Conservation (phyloP, 2,888 invertebrate species). For the Trileptium ribeirensis region DNA sequence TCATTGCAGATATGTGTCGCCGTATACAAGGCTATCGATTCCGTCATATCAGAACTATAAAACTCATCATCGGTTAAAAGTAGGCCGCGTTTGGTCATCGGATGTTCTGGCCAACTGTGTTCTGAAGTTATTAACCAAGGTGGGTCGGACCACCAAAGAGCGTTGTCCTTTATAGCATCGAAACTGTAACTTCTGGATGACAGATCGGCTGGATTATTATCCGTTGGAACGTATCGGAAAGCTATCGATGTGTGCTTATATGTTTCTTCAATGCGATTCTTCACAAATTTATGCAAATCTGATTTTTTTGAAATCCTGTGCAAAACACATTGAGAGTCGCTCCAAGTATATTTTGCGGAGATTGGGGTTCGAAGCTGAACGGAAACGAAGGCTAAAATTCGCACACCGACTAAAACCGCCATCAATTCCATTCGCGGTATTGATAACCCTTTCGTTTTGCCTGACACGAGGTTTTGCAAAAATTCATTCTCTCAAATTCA, state of each 20-base stretch:
- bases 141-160: slow-evolving; percentile 41
- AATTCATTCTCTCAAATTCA: slow-evolving; percentile 27
- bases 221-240: slow-evolving; percentile 38
- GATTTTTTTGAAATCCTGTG: slow-evolving; percentile 32
- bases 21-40: background rate
- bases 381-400: slow-evolving; percentile 26
- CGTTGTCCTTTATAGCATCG: slow-evolving; percentile 18
- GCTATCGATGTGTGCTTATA: slow-evolving; percentile 20
- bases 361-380: slow-evolving; percentile 33
- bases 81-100: background rate
- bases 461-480: slow-evolving; percentile 36
- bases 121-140: slow-evolving; percentile 28
- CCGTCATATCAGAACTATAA: background rate
- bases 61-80: background rate
- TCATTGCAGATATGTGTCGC: background rate
- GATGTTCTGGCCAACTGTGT: background rate
- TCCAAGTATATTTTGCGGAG: slow-evolving; percentile 27
- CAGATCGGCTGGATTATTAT: slow-evolving; percentile 44
- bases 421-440: slow-evolving; percentile 33
- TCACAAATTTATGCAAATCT: slow-evolving; percentile 30
- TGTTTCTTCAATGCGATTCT: slow-evolving; percentile 39
- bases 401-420: slow-evolving; percentile 13
- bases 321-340: slow-evolving; percentile 35
- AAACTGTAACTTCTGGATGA: slow-evolving; percentile 28
- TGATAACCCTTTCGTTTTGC: slow-evolving; percentile 34